Evolutionary conservation across 2,113 vertebrate species (phyloP).

Genomic region (Isichthys henryi): DNA sequence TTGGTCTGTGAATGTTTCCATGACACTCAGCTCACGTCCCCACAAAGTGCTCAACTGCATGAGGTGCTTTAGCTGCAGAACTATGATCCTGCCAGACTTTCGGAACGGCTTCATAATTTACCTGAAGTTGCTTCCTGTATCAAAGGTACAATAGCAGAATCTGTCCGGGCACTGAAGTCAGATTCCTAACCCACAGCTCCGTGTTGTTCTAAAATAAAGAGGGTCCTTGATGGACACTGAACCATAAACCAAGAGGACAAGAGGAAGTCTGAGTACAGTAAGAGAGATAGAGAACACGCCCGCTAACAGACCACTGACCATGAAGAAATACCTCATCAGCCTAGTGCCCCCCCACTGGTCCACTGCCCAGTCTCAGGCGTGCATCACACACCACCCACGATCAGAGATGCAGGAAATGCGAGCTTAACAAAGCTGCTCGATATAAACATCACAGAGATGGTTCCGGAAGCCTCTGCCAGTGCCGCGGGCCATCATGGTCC

Average conservation of each 20-base stretch:
- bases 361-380: background rate
- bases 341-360: no score
- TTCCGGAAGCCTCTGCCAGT: background rate
- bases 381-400: background rate
- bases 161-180: background rate
- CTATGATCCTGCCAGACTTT: background rate
- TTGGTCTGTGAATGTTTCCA: background rate
- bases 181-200: background rate
- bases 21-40: background rate
- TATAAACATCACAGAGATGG: background rate
- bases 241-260: background rate
- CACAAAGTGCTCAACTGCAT: background rate
- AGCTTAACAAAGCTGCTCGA: background rate
- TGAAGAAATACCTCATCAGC: background rate
- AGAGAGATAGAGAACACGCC: background rate
- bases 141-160: background rate
- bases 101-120: background rate
- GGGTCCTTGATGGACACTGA: background rate
- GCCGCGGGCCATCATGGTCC: background rate
- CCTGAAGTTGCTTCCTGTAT: background rate
- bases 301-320: background rate
- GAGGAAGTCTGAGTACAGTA: background rate
- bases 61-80: background rate
- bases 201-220: background rate
- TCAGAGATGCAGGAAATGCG: background rate